Conservation (phyloP, 2,888 invertebrate genomes). For the Calliphora vomitoria region DNA sequence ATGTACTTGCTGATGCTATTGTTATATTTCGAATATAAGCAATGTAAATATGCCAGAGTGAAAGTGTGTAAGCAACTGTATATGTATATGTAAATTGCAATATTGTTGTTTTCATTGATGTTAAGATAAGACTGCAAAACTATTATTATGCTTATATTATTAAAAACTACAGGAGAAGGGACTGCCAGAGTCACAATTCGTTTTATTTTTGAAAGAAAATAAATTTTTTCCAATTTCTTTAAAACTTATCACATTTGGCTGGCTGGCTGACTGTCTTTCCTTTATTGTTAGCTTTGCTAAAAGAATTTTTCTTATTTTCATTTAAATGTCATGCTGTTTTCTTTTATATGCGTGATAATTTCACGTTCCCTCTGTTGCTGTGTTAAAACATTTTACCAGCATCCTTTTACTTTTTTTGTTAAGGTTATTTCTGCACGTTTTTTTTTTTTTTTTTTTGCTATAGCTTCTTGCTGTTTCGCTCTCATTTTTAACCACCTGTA, state of each 20-base stretch:
- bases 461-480: neutral
- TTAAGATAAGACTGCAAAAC: neutral
- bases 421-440: neutral
- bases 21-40: neutral
- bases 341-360: constrained; percentile 2
- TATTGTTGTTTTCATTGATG: neutral
- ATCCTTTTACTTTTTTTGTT: constrained; percentile 4
- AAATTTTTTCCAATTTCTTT: neutral
- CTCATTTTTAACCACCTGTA: constrained; percentile 16
- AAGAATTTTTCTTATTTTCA: constrained; percentile 32
- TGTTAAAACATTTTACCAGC: neutral
- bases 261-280: neutral
- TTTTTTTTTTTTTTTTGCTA: neutral
- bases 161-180: neutral
- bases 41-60: neutral
- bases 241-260: neutral
- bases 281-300: neutral
- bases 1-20: neutral
- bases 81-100: neutral
- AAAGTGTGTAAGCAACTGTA: neutral
- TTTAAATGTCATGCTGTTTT: constrained; percentile 52
- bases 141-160: neutral
- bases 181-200: neutral
- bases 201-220: neutral
- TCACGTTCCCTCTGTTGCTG: neutral